Evolutionary conservation across 2,888 invertebrate species (phyloP), one percentile per base, ranked within the genome.

Genomic region (Microctonus aethiopoides): DNA sequence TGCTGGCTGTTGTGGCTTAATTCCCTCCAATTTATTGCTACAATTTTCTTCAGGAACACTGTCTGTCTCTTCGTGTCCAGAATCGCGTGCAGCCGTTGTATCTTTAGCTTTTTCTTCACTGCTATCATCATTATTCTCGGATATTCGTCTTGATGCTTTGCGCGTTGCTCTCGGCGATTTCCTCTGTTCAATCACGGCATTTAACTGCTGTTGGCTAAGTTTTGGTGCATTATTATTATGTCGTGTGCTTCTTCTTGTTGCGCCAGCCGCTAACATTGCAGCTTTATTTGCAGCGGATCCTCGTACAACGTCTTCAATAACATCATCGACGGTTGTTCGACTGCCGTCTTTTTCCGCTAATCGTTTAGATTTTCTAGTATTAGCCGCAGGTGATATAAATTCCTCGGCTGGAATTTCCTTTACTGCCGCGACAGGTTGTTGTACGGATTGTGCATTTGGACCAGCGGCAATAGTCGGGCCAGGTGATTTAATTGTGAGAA

Each of bases 271-370:
- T 71, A 79, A 85, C 59, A 82, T 77, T 65, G 80, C 88, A 3
- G 85, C 84, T 22, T 89, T 88, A 76, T 88, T 84, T 16, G 85
- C 80, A 0, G 84, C 80, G 0, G 90, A 87, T 71, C 94, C 93
- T 76, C 94, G 92, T 1, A 95, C 92, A 0, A 96, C 95, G 81
- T 97, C 96, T 77, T 97, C 97, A 75, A 96, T 96, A 13, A 94
- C 91, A 78, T 95, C 96, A 82, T 97, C 97, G 10, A 95, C 91
- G 0, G 94, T 93, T 72, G 90, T 94, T 71, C 94, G 89, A 75
- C 91, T 91, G 61, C 91, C 91, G 80, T 94, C 94, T 81, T 92
- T 92, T 82, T 95, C 94, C 80, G 93, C 93, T 66, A 95, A 87
- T 72, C 95, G 89, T 69, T 93, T 89, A 0, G 95, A 95, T 85